phyloP scores from a whole-genome alignment of 1,140 invertebrate genomes.

The Odontomachus brunneus region DNA sequence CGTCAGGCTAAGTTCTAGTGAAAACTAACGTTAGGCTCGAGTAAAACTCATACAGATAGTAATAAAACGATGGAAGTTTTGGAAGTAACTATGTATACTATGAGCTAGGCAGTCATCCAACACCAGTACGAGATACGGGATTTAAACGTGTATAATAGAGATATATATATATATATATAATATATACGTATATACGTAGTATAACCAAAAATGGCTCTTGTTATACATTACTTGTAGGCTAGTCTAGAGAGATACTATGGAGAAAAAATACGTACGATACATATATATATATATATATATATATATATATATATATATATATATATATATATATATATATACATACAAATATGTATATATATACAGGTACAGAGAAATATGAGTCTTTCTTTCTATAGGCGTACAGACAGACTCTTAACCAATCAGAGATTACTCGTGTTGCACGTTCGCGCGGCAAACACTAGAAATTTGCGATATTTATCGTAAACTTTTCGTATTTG shows the following conservation, averaged over 20 bases:
- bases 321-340: slow-evolving; percentile 7
- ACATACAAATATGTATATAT: slow-evolving; percentile 28
- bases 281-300: slow-evolving; percentile 44
- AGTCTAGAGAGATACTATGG: slow-evolving; percentile 72
- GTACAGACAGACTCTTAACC: not conserved
- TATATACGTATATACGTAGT: slow-evolving; percentile 22
- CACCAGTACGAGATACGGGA: slow-evolving; percentile 79
- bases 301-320: slow-evolving; percentile 38
- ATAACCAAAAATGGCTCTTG: slow-evolving; percentile 55
- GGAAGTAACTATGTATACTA: slow-evolving; percentile 81
- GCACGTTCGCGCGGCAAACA: slow-evolving; percentile 23
- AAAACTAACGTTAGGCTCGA: slow-evolving; percentile 80
- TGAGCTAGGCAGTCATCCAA: slow-evolving; percentile 84
- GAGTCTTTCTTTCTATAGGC: too few relatives aligned
- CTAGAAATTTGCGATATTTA: not conserved
- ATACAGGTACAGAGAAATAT: slow-evolving; percentile 37
- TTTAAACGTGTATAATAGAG: slow-evolving; percentile 63
- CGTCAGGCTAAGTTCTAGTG: slow-evolving; percentile 79
- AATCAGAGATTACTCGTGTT: slow-evolving; percentile 16
- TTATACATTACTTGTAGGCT: slow-evolving; percentile 73
- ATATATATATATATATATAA: slow-evolving; percentile 50
- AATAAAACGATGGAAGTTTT: slow-evolving; percentile 76
- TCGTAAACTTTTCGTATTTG: slow-evolving; percentile 24
- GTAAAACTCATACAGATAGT: slow-evolving; percentile 72
- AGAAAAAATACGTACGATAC: slow-evolving; percentile 63